Base-by-base conservation (phyloP, 1,140 invertebrate genomes). In the Agraylea sexmaculata region DNA sequence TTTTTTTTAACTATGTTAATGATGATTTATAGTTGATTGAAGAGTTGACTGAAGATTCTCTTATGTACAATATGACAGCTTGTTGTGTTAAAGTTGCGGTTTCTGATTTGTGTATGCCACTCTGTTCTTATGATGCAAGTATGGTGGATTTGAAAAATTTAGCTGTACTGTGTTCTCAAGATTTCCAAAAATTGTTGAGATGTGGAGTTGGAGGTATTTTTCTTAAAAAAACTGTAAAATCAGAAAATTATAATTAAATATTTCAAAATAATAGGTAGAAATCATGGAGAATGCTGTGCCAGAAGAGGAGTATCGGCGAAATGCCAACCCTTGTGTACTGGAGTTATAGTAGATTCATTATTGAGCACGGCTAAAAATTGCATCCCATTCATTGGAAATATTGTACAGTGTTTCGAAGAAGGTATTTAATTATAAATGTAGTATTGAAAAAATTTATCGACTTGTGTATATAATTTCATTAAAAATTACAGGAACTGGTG, bases 401-500 rank as follows among this genome's bases (percentile, higher is more conserved):
- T 87, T 48, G 73, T 83, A 19, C 78, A 84, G 59, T 88, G 85
- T 57, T 83, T 85, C 52, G 83, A 86, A 60, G 83, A 87, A 72
- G 84, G 80, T 82, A 56, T 25, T n/a, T 7, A 33, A 16, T 21
- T 40, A 30, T 33, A 25, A n/a, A n/a, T n/a, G n/a, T n/a, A n/a
- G n/a, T n/a, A n/a, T n/a, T n/a, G n/a, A n/a, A n/a, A n/a, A n/a
- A n/a, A n/a, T n/a, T n/a, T n/a, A n/a, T n/a, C n/a, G n/a, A n/a
- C n/a, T n/a, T n/a, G n/a, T n/a, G n/a, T n/a, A n/a, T n/a, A n/a
- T n/a, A n/a, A n/a, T n/a, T n/a, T n/a, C n/a, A n/a, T n/a, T n/a
- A n/a, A n/a, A n/a, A n/a, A 16, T 25, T 31, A 15, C 46, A 80
- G 79, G 82, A 13, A 80, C 80, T 5, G 80, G 73, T 12, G 54